These are phyloP conservation scores for Hydropotes inermis DNA, from an alignment of 2,113 vertebrate species.

Conservation along the genomic window DNA sequence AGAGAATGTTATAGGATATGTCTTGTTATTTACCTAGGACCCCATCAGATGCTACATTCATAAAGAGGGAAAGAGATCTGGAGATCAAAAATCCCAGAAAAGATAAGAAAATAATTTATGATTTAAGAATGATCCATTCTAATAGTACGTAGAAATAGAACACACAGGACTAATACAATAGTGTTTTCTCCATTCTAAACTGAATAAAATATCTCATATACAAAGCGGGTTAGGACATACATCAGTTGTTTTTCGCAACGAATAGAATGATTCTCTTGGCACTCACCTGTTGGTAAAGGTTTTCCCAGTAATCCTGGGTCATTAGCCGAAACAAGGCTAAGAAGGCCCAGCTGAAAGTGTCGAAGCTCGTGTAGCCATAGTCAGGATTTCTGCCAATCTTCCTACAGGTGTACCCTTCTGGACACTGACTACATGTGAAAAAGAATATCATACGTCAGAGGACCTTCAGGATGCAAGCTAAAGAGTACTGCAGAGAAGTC, in stretches of 20 bases:
- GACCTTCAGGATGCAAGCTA: not conserved
- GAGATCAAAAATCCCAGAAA: not conserved
- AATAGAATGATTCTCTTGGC: not conserved
- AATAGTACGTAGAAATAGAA: not conserved
- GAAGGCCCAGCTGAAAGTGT: slow-evolving; percentile 96
- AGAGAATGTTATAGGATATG: not conserved
- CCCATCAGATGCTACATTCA: not conserved
- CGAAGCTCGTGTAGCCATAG: slow-evolving; percentile 96
- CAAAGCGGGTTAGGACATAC: not conserved
- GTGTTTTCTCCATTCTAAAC: not conserved
- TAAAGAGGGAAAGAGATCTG: not conserved
- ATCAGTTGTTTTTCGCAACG: not conserved
- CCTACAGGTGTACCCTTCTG: slow-evolving; percentile 85
- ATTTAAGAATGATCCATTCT: not conserved
- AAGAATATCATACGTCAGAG: not conserved
- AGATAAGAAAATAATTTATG: not conserved
- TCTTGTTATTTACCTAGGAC: not conserved
- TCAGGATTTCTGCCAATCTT: slow-evolving; percentile 89
- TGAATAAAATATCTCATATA: not conserved
- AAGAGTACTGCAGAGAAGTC: not conserved
- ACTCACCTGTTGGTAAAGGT: slow-evolving; percentile 93
- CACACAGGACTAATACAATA: not conserved
- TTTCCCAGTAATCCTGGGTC: slow-evolving; percentile 98
- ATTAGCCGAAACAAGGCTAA: slow-evolving; percentile 95
- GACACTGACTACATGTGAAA: slow-evolving; percentile 86